phyloP scores from a whole-genome alignment of 2,888 invertebrate genomes.

The Hedya salicella region DNA sequence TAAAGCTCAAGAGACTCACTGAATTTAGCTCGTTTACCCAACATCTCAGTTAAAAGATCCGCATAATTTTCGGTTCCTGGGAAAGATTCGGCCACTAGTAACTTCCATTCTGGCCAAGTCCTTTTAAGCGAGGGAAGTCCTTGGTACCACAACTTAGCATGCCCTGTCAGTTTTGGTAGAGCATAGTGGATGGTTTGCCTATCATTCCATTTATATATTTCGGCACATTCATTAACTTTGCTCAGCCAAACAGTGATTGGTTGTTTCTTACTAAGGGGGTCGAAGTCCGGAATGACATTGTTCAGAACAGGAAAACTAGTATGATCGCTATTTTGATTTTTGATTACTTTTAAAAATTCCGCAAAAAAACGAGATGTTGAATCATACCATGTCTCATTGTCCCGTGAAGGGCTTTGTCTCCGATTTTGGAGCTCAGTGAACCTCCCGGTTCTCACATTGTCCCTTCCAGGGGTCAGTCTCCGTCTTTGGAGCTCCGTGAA shows the following conservation, averaged over 20 bases:
- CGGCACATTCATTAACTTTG: slow-evolving; percentile 12
- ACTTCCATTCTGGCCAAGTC: slow-evolving; percentile 36
- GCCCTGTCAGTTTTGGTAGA: slow-evolving; percentile 24
- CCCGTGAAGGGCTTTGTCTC: background rate
- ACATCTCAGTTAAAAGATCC: slow-evolving; percentile 25
- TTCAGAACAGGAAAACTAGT: background rate
- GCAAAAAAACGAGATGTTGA: slow-evolving; percentile 7
- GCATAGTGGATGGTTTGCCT: slow-evolving; percentile 37
- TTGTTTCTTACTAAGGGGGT: slow-evolving; percentile 21
- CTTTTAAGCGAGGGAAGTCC: slow-evolving; percentile 26
- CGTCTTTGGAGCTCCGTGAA: background rate
- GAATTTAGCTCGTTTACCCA: background rate
- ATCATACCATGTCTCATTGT: background rate
- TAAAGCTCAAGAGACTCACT: slow-evolving; percentile 22
- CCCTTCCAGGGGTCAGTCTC: background rate
- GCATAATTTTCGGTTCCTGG: slow-evolving; percentile 25
- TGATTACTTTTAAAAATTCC: background rate
- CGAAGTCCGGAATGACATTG: slow-evolving; percentile 30
- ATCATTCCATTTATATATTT: slow-evolving; percentile 30
- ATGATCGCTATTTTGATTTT: background rate
- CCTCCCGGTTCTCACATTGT: background rate
- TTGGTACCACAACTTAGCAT: slow-evolving; percentile 40
- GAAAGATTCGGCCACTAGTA: slow-evolving; percentile 1
- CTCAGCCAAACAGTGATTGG: slow-evolving; percentile 11
- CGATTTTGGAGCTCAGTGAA: background rate